These are phyloP conservation scores for Onychostruthus taczanowskii DNA, from an alignment of 2,113 vertebrate species.

Conservation along the genomic window DNA sequence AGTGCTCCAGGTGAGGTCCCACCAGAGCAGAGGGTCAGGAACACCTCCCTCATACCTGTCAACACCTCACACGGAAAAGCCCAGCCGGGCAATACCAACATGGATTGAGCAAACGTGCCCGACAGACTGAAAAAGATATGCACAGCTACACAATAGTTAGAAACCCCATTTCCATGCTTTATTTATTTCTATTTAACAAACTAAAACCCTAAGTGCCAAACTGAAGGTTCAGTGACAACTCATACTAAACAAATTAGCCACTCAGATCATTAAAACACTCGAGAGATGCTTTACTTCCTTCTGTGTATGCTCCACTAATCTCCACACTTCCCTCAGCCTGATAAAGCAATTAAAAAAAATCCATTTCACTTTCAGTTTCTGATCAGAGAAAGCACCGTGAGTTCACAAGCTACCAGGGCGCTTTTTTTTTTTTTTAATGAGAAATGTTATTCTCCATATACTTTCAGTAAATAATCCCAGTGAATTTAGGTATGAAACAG, in stretches of 20 bases:
- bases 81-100: background rate
- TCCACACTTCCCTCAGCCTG: background rate
- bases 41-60: background rate
- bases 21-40: background rate
- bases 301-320: conserved; percentile 15
- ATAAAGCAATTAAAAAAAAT: background rate
- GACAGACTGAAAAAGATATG: background rate
- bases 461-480: background rate
- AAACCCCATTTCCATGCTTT: background rate
- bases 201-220: background rate
- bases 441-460: background rate
- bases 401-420: background rate
- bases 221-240: background rate
- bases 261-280: background rate
- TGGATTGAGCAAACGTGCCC: fast-evolving
- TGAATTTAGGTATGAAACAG: background rate
- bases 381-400: background rate
- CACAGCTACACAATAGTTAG: background rate
- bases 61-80: background rate
- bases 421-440: background rate
- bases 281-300: background rate
- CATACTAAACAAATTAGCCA: background rate
- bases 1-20: background rate
- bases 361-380: conserved; percentile 21
- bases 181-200: background rate